A percentile compares a stretch with the other conserved stretches of the same genome.
These are phyloP conservation scores for Callyntrura guangdongensis DNA, from an alignment of 2,888 invertebrate species.

Conservation along the genomic window DNA sequence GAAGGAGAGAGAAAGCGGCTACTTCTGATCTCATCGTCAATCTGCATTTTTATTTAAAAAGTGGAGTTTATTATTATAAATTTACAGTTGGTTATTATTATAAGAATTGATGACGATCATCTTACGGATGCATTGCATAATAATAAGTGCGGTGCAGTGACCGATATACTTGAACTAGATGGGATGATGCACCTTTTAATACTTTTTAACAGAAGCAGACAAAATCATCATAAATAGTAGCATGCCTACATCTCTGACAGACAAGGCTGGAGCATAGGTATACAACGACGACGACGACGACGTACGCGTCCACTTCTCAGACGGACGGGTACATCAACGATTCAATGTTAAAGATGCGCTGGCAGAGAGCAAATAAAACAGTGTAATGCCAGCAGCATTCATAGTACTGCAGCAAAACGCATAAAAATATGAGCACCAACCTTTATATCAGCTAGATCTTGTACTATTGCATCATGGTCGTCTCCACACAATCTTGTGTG, in stretches of 20 bases:
- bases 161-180: slow-evolving; percentile 59
- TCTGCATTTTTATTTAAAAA: slow-evolving; percentile 36
- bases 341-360: slow-evolving; percentile 36
- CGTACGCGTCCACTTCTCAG: no score
- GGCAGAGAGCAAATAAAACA: background rate
- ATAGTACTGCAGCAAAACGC: background rate
- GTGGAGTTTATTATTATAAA: slow-evolving; percentile 68
- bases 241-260: background rate
- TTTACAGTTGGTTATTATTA: slow-evolving; percentile 63
- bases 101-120: slow-evolving; percentile 21
- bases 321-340: background rate
- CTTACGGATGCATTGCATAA: slow-evolving; percentile 36
- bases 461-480: slow-evolving; percentile 3
- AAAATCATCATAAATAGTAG: background rate
- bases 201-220: background rate
- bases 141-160: slow-evolving; percentile 65
- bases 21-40: slow-evolving; percentile 53
- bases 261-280: slow-evolving; percentile 25
- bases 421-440: background rate
- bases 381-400: background rate
- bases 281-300: no score
- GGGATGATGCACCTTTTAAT: slow-evolving; percentile 9
- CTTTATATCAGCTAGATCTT: slow-evolving; percentile 41
- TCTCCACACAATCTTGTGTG: background rate
- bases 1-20: slow-evolving; percentile 13